phyloP scores from a whole-genome alignment of 2,797 vertebrate species.

The Tiaroga cobitis region DNA sequence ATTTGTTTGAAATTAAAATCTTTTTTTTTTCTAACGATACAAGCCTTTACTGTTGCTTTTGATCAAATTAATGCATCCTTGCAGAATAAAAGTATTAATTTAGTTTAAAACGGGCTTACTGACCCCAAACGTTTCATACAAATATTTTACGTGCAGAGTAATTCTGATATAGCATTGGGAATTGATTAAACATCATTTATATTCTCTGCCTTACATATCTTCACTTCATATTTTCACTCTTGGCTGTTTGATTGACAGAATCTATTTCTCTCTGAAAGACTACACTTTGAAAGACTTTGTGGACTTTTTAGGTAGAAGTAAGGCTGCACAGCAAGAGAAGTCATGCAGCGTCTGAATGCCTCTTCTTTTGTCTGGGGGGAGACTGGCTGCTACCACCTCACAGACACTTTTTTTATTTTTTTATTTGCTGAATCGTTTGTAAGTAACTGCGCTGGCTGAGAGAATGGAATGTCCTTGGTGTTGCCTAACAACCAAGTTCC shows the following conservation, averaged over 20 bases:
- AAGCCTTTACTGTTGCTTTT: background rate
- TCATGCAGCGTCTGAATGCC: conserved; percentile 42
- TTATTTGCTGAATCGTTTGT: conserved; percentile 61
- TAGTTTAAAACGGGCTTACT: background rate
- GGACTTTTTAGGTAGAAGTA: conserved; percentile 38
- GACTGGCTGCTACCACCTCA: conserved; percentile 15
- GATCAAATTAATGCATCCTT: background rate
- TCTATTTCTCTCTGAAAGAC: conserved; percentile 35
- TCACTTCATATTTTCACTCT: no score
- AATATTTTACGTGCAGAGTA: background rate
- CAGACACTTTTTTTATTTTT: conserved; percentile 54
- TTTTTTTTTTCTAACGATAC: background rate
- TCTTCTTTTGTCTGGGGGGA: conserved; percentile 40
- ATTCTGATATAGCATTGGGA: background rate
- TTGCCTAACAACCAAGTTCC: conserved; percentile 76
- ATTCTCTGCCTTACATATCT: background rate
- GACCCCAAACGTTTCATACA: background rate
- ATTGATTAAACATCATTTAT: background rate
- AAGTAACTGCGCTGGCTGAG: conserved; percentile 58
- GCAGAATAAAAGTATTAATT: background rate
- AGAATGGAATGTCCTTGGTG: conserved; percentile 77
- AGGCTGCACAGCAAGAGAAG: conserved; percentile 29
- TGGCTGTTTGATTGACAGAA: conserved; percentile 38
- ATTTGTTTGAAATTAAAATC: background rate
- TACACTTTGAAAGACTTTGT: conserved; percentile 28